phyloP scores from a whole-genome alignment of 1,140 invertebrate genomes.

The Halictus rubicundus region DNA sequence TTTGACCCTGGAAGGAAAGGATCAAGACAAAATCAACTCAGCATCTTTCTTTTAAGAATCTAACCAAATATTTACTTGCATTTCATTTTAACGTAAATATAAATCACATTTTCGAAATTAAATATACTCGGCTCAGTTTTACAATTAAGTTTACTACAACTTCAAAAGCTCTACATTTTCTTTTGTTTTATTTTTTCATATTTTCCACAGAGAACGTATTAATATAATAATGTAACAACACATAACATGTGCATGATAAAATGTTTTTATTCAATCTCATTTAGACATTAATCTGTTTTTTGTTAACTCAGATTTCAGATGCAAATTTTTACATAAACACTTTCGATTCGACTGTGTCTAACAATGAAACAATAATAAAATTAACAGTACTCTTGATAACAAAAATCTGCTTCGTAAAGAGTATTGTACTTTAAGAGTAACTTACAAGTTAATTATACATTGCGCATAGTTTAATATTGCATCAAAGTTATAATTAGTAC shows the following conservation, averaged over 20 bases:
- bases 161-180: constrained; percentile 12
- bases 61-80: constrained; percentile 22
- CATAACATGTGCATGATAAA: neutral
- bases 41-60: constrained; percentile 2
- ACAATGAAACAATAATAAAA: neutral
- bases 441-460: constrained; percentile 42
- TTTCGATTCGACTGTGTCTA: neutral
- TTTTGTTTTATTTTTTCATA: constrained; percentile 17
- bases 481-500: constrained; percentile 73
- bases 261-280: neutral
- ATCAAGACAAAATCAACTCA: constrained; percentile 47
- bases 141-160: neutral
- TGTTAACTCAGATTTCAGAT: neutral
- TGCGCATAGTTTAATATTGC: constrained; percentile 48
- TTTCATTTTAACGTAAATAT: constrained; percentile 6
- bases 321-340: neutral
- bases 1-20: constrained; percentile 53
- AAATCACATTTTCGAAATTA: neutral
- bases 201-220: constrained; percentile 53
- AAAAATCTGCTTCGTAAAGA: constrained; percentile 10
- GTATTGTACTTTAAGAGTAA: constrained; percentile 16
- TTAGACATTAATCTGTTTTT: too few species aligned
- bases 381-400: constrained; percentile 3
- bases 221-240: constrained; percentile 29
- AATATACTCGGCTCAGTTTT: neutral